Conservation (phyloP, 1,140 invertebrate species). For the Diprion similis region DNA sequence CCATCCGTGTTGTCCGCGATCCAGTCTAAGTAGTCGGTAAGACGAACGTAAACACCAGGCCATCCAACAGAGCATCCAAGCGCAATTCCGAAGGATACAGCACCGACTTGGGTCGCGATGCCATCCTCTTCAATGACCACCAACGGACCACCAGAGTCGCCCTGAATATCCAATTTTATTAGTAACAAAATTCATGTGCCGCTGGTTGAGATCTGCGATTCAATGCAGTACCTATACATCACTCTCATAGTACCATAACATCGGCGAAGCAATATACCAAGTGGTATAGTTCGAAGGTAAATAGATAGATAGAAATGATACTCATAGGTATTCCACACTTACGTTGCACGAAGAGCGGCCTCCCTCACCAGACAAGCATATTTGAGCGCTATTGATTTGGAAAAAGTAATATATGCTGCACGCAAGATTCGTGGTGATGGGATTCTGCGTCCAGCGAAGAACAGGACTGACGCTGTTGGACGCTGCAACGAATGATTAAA, state of each 20-base stretch:
- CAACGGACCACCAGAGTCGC: slow-evolving; percentile 65
- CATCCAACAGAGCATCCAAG: slow-evolving; percentile 62
- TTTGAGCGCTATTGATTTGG: slow-evolving; percentile 54
- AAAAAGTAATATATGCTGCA: slow-evolving; percentile 46
- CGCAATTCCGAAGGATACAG: slow-evolving; percentile 64
- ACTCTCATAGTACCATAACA: no score
- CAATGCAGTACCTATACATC: no score
- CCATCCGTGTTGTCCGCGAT: slow-evolving; percentile 52
- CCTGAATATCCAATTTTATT: slow-evolving; percentile 34
- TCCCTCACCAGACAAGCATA: slow-evolving; percentile 57
- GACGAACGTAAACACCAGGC: slow-evolving; percentile 63
- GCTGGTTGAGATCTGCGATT: no score
- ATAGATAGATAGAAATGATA: no score
- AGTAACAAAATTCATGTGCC: not conserved
- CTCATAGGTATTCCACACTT: slow-evolving; percentile 9
- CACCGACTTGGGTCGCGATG: slow-evolving; percentile 51
- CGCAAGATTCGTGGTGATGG: slow-evolving; percentile 39
- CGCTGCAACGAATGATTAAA: slow-evolving; percentile 19
- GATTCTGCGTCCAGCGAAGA: slow-evolving; percentile 38
- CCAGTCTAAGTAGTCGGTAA: slow-evolving; percentile 65
- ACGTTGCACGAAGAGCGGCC: slow-evolving; percentile 50
- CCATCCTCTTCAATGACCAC: slow-evolving; percentile 52
- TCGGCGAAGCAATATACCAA: no score
- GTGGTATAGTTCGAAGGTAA: no score
- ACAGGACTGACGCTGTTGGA: slow-evolving; percentile 39